Evolutionary conservation across 2,888 invertebrate species (phyloP), one percentile per base, ranked within the genome.

Genomic region (Charanyca ferruginea): DNA sequence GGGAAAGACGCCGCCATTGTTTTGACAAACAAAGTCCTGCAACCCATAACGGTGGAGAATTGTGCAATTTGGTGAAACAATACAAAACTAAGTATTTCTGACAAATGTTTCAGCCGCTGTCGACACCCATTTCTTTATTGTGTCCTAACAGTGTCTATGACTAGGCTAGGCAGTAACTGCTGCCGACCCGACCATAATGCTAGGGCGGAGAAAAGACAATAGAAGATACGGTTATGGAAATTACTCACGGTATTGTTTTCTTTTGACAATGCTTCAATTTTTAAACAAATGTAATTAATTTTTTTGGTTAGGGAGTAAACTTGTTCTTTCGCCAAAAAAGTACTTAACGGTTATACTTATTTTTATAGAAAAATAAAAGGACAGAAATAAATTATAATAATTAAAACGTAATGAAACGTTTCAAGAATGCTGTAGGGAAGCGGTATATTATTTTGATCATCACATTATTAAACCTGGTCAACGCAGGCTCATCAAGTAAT

Each of bases 1-100:
- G 49, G 41, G 44, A 63, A 61, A 63, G 61, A 62, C 47, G 47
- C 25, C 48, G 52, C 47, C 49, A 72, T 77, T 77, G 73, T 77
- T 77, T 66, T 67, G 45, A 13, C 59, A 67, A 79, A 77, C 80
- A 67, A 69, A 55, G 59, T 77, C 64, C 73, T 77, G 53, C 57
- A 49, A 69, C 70, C 73, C 47, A 42, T 64, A 64, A 70, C 73
- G 55, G 66, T 45, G 25, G 47, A 22, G n/a, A 51, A 54, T 38
- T 51, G 48, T 72, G 42, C 18, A 72, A 72, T 61, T 72, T 54
- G 11, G 38, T 58, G 22, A 62, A 77, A 77, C 58, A 77, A 58
- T 74, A 54, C 28, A 22, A 75, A 69, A 62, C 55, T 16, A 3
- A 4, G 38, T 67, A 57, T 49, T 57, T 45, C 23, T 52, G 20